Conservation (phyloP, 2,888 invertebrate species). For the Galerucella pusilla region DNA sequence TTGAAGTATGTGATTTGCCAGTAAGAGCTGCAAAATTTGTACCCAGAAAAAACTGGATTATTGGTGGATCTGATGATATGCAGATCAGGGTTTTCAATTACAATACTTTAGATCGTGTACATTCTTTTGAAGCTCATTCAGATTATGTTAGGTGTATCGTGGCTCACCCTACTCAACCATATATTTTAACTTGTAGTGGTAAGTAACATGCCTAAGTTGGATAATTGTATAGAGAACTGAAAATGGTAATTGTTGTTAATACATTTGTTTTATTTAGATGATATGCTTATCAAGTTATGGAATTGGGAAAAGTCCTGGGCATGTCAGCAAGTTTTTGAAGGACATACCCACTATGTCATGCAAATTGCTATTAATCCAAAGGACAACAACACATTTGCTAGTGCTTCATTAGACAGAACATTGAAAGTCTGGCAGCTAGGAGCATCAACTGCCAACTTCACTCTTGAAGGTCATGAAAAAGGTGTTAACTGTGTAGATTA, state of each 20-base stretch:
- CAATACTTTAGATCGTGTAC: conserved; percentile 95
- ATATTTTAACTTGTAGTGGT: conserved; percentile 97
- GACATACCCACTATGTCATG: conserved; percentile 99
- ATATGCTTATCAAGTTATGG: conserved; percentile 98
- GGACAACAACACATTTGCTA: conserved; percentile 99
- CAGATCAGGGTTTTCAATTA: conserved; percentile 97
- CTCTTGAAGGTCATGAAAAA: conserved; percentile 97
- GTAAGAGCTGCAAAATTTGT: conserved; percentile 97
- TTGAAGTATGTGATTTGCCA: conserved; percentile 96
- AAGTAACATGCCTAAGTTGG: conserved; percentile 60
- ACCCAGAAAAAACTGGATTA: conserved; percentile 97
- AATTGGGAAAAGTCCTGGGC: conserved; percentile 99
- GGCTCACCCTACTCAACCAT: conserved; percentile 97
- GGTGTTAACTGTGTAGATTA: conserved; percentile 99
- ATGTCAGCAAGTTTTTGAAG: conserved; percentile 98
- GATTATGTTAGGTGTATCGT: conserved; percentile 97
- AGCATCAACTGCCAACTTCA: conserved; percentile 97
- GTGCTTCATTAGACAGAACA: conserved; percentile 97
- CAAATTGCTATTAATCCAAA: conserved; percentile 99
- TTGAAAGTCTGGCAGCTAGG: conserved; percentile 99
- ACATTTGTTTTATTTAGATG: conserved; percentile 74
- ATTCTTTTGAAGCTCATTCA: conserved; percentile 97
- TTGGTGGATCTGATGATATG: conserved; percentile 97
- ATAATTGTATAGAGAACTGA: background rate
- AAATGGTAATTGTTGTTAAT: background rate